Evolutionary conservation across 2,888 invertebrate species (phyloP).

Genomic region (Aspidiotus rigidus): DNA sequence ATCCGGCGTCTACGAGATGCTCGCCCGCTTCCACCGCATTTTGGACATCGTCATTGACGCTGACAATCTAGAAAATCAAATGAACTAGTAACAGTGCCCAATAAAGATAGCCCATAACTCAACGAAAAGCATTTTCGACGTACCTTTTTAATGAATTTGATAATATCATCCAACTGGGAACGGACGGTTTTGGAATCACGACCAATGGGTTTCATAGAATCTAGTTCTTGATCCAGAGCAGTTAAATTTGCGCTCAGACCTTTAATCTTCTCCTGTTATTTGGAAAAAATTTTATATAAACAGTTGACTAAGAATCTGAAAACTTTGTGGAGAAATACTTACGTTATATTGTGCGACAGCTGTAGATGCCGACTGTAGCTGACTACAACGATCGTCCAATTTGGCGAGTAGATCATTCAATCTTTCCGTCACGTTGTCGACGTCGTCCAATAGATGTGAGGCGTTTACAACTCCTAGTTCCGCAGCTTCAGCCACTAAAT

Average conservation of each 20-base stretch:
- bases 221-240: constrained; percentile 72
- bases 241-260: constrained; percentile 64
- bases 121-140: constrained; percentile 41
- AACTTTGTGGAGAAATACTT: constrained; percentile 35
- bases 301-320: not conserved
- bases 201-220: constrained; percentile 74
- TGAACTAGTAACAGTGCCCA: not conserved
- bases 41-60: constrained; percentile 44
- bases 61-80: constrained; percentile 37
- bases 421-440: constrained; percentile 64
- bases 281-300: constrained; percentile 15
- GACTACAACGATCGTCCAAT: constrained; percentile 67
- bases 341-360: constrained; percentile 78
- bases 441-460: constrained; percentile 65
- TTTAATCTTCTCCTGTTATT: constrained; percentile 64
- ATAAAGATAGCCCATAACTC: not conserved
- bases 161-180: constrained; percentile 71
- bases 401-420: constrained; percentile 66
- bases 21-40: constrained; percentile 65
- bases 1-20: constrained; percentile 70
- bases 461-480: constrained; percentile 71
- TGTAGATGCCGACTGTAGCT: constrained; percentile 74
- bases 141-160: constrained; percentile 56
- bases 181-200: constrained; percentile 78
- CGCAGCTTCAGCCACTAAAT: constrained; percentile 64